phyloP scores from a whole-genome alignment of 1,140 invertebrate genomes.

The Thalassaphorura encarpata region DNA sequence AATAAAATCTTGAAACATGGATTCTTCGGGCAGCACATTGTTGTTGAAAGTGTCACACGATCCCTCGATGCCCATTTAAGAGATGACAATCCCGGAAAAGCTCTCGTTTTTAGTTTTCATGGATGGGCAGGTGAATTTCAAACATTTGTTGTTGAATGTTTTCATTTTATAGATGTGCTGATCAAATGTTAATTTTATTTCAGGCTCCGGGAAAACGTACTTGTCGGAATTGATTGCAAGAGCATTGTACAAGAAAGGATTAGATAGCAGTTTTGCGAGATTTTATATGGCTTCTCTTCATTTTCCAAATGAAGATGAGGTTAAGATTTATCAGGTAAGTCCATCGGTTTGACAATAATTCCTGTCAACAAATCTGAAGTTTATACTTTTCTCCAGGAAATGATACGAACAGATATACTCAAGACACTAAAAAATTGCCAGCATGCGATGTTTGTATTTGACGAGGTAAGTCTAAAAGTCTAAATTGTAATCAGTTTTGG shows the following conservation, averaged over 20 bases:
- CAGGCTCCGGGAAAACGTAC: conserved; percentile 28
- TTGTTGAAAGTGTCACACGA: conserved; percentile 31
- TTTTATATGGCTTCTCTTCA: conserved; percentile 11
- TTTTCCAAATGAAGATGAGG: conserved; percentile 10
- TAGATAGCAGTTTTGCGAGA: conserved; percentile 17
- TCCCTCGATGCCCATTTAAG: conserved; percentile 36
- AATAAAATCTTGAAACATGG: neutral
- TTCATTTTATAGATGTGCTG: neutral
- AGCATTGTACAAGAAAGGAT: conserved; percentile 24
- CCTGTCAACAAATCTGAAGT: neutral
- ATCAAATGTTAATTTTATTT: too few species aligned
- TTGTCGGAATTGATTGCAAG: conserved; percentile 12
- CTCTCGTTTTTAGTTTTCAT: conserved; percentile 40
- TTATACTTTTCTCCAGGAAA: conserved; percentile 2
- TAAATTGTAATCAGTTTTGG: neutral
- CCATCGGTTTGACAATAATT: neutral
- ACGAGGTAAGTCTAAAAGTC: too few species aligned
- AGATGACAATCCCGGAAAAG: conserved; percentile 36
- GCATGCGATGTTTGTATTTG: conserved; percentile 22
- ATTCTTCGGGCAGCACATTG: conserved; percentile 41
- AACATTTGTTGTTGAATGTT: neutral
- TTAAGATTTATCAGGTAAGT: conserved; percentile 8
- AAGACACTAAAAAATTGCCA: conserved; percentile 4
- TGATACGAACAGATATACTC: conserved; percentile 14
- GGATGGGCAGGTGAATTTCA: too few species aligned